Evolutionary conservation across 2,888 invertebrate species (phyloP).

Genomic region (Alentia gelatinosa): DNA sequence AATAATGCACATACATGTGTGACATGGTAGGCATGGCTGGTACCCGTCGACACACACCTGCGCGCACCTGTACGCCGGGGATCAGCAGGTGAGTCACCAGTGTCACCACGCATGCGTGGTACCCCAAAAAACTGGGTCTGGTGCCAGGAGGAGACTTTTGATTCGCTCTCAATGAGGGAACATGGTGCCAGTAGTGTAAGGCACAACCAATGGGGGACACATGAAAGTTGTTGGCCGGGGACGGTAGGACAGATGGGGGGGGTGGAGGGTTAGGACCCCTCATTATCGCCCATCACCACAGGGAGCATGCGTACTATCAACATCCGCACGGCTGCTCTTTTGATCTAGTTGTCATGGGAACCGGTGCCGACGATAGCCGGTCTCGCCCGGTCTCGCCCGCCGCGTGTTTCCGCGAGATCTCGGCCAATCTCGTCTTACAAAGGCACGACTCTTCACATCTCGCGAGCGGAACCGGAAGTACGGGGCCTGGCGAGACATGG

Average conservation of each 20-base stretch:
- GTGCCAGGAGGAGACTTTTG: neutral
- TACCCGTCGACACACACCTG: neutral
- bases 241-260: neutral
- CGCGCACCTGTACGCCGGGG: neutral
- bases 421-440: conserved; percentile 24
- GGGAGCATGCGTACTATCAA: neutral
- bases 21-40: neutral
- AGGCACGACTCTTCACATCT: conserved; percentile 42
- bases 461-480: conserved; percentile 41
- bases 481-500: neutral
- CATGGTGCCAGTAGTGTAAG: neutral
- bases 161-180: neutral
- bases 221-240: neutral
- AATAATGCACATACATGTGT: conserved; percentile 32
- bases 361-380: neutral
- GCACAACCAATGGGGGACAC: neutral
- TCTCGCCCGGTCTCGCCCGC: neutral
- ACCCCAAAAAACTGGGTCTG: neutral
- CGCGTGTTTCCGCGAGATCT: conserved; percentile 49
- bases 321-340: conserved; percentile 42
- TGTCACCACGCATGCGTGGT: neutral
- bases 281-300: conserved; percentile 23
- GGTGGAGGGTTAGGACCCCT: neutral
- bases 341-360: conserved; percentile 49
- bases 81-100: conserved; percentile 23